Evolutionary conservation across 2,888 invertebrate genomes (phyloP).

Genomic region (Chrysotoxum bicinctum): DNA sequence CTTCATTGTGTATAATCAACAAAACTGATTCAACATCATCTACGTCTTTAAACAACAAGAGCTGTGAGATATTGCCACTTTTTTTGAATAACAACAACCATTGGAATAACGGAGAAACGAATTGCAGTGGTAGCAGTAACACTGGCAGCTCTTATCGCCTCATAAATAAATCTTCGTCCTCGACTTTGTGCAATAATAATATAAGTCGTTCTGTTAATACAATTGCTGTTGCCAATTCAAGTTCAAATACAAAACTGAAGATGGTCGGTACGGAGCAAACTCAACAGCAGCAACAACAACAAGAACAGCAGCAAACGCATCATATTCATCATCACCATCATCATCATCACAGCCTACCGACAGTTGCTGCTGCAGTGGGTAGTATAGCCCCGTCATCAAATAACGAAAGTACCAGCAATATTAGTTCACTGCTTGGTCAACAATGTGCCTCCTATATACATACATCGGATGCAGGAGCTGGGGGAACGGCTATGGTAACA

Average conservation of each 20-base stretch:
- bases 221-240: not conserved
- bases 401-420: constrained; percentile 29
- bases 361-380: constrained; percentile 28
- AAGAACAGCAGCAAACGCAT: constrained; percentile 52
- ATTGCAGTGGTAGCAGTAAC: not conserved
- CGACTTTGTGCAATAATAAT: constrained; percentile 56
- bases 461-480: constrained; percentile 13
- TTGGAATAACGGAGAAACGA: constrained; percentile 45
- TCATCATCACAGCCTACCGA: constrained; percentile 60
- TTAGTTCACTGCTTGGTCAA: constrained; percentile 41
- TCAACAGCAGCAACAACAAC: constrained; percentile 50
- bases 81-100: constrained; percentile 60
- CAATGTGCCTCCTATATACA: constrained; percentile 53
- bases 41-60: constrained; percentile 11
- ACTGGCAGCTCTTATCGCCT: constrained; percentile 8
- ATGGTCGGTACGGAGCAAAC: constrained; percentile 57
- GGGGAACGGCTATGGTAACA: constrained; percentile 56
- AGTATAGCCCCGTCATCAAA: constrained; percentile 32
- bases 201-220: constrained; percentile 41
- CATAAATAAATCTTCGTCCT: constrained; percentile 26
- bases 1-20: constrained; percentile 3
- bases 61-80: constrained; percentile 44
- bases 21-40: constrained; percentile 21
- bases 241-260: constrained; percentile 34
- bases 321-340: constrained; percentile 59